Base-by-base conservation (phyloP, 2,113 vertebrate genomes). In the Eurystomus gularis region DNA sequence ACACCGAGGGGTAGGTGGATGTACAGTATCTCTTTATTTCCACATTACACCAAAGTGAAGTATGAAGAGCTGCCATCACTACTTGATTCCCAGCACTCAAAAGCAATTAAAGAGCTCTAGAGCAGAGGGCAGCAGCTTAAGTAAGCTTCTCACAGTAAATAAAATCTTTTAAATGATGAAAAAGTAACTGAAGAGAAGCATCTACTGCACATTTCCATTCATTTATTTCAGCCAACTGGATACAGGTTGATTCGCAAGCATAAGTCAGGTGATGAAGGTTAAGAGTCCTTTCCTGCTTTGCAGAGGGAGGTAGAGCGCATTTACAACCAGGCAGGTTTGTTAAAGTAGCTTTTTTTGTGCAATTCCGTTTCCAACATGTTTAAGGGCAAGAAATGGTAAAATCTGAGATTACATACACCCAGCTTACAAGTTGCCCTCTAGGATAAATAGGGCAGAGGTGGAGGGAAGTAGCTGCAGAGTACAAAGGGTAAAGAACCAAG, bases 1-100 rank as follows among this genome's bases (percentile, higher is more conserved):
- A n/a, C 15, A 31, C 7, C 0, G 0, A 60, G 52, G 57, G 5
- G 25, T 57, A 35, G 12, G 21, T 35, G 29, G 13, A 29, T 29
- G 25, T 33, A 46, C 4, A 40, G 29, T 4, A 28, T 31, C 26
- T 46, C 55, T 29, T 83, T 19, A 52, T 52, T 80, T 88, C 49
- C 71, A 68, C 46, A 68, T 31, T 28, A 81, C 55, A 55, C 2
- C 18, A 86, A 86, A 64, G 60, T 16, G 18, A 55, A 55, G 14
- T 11, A 78, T 4, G 23, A 91, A 37, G 13, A 80, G n/a, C 10
- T 80, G 65, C 29, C 49, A 46, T 33, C 33, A 26, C 39, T 69
- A 14, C 35, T 46, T 49, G 26, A 52, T 57, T 79, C 79, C 71
- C 28, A 72, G 70, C 28, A 55, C 61, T 19, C 3, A 77, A 79